Evolutionary conservation across 2,113 vertebrate genomes (phyloP).

Genomic region (Phylloscopus trochilus): DNA sequence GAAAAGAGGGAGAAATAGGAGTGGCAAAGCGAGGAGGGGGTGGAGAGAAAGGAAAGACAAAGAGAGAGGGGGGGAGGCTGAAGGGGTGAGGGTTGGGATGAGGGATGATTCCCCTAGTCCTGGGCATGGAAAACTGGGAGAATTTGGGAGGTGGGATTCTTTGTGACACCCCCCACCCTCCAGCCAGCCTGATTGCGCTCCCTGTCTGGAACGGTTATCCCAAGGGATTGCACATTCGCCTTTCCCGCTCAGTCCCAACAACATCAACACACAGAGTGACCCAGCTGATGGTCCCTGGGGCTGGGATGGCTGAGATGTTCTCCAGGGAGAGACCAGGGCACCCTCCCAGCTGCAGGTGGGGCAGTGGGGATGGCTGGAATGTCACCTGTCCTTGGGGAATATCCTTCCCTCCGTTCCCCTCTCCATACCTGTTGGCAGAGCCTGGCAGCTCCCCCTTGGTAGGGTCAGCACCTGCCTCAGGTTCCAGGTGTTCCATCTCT

Average conservation of each 20-base stretch:
- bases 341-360: not conserved
- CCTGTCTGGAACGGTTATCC: not conserved
- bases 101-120: fast-evolving
- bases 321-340: not conserved
- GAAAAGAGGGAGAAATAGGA: not conserved
- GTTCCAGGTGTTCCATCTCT: not conserved
- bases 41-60: not conserved
- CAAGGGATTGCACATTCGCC: not conserved
- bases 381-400: not conserved
- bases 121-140: not conserved
- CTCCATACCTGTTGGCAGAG: not conserved
- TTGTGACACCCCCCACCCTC: not conserved
- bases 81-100: not conserved
- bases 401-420: not conserved
- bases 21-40: not conserved
- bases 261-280: not conserved
- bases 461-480: not conserved
- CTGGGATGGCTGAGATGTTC: not conserved
- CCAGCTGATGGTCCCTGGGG: not conserved
- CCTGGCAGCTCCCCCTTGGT: not conserved
- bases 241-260: fast-evolving
- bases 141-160: not conserved
- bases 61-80: not conserved
- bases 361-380: not conserved
- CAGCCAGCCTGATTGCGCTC: not conserved